Evolutionary conservation across 1,140 invertebrate species (phyloP).

Genomic region (Campoletis sonorensis): DNA sequence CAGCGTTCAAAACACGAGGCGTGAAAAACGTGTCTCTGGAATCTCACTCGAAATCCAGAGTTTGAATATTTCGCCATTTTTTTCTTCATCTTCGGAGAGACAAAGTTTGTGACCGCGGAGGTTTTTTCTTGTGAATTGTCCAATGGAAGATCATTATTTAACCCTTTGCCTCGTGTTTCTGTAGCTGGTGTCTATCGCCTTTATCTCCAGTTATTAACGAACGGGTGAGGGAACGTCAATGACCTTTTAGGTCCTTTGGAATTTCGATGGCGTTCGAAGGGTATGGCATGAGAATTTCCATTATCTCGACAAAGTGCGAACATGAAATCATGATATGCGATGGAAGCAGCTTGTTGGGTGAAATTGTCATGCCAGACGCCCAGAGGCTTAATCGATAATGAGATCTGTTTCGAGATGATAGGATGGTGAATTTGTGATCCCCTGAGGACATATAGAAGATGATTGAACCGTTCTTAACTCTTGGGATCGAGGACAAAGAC

Average conservation of each 20-base stretch:
- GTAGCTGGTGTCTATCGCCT: not conserved
- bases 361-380: conserved; percentile 2
- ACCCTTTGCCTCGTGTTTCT: not conserved
- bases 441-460: conserved; percentile 35
- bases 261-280: not conserved
- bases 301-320: not conserved
- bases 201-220: not conserved
- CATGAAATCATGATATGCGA: conserved; percentile 5
- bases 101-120: not conserved
- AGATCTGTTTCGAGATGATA: conserved; percentile 33
- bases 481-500: conserved; percentile 22
- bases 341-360: not conserved
- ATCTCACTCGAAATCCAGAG: not conserved
- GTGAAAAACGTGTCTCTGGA: not conserved
- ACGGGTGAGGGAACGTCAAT: not conserved
- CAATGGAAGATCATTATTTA: not conserved
- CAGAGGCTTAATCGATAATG: conserved; percentile 41
- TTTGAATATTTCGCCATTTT: not conserved
- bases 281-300: not conserved
- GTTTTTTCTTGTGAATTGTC: not conserved
- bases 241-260: not conserved
- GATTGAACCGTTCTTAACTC: conserved; percentile 34
- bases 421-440: conserved; percentile 40
- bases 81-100: not conserved
- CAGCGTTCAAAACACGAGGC: not conserved